Conservation (phyloP, 2,797 vertebrate genomes). For the Gila robusta region DNA sequence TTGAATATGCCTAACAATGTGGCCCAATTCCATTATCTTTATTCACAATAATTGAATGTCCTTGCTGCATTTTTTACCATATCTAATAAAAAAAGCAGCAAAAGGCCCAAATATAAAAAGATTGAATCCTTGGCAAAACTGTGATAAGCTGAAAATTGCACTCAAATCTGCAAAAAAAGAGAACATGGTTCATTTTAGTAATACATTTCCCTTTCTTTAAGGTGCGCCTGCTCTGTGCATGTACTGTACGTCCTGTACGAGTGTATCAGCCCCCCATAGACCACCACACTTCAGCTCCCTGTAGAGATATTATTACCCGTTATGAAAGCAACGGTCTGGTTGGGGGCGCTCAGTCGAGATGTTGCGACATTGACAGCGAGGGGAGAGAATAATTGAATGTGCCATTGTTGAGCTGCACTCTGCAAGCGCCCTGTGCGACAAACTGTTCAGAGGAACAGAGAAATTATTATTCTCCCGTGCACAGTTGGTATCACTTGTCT, state of each 20-base stretch:
- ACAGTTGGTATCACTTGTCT: slow-evolving; percentile 57
- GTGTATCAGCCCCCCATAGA: slow-evolving; percentile 11
- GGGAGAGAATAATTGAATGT: slow-evolving; percentile 58
- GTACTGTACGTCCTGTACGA: background rate
- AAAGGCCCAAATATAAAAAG: slow-evolving; percentile 9
- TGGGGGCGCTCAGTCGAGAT: slow-evolving; percentile 35
- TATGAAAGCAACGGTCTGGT: slow-evolving; percentile 49
- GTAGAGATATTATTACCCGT: slow-evolving; percentile 51
- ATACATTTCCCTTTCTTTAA: background rate
- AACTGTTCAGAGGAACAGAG: slow-evolving; percentile 40
- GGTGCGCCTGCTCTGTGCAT: background rate
- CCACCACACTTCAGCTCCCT: slow-evolving; percentile 34
- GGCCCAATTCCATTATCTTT: background rate
- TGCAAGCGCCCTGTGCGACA: background rate
- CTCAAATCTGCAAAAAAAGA: slow-evolving; percentile 29
- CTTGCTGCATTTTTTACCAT: slow-evolving; percentile 47
- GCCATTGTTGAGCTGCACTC: slow-evolving; percentile 31
- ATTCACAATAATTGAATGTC: slow-evolving; percentile 16
- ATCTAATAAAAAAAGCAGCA: background rate
- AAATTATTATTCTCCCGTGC: slow-evolving; percentile 48
- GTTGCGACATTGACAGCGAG: slow-evolving; percentile 47
- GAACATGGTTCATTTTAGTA: slow-evolving; percentile 22
- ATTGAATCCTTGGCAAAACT: slow-evolving; percentile 11
- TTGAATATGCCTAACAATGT: background rate
- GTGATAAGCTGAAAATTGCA: slow-evolving; percentile 42